Base-by-base conservation (phyloP, 2,113 vertebrate species). In the Octodon degus region DNA sequence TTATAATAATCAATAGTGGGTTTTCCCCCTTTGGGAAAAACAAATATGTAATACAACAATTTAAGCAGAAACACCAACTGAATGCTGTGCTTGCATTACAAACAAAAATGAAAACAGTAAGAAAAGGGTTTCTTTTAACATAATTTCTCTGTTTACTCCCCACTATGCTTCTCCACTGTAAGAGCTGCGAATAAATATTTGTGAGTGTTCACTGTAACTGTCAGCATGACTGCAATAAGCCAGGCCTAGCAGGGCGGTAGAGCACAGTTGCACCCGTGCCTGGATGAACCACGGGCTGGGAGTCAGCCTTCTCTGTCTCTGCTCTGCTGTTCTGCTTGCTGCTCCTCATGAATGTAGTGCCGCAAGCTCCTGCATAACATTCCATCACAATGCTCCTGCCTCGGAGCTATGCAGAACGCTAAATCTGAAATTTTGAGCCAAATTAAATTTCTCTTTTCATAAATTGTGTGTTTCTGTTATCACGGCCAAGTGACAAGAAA, bases 61-160 rank as follows among this genome's bases (percentile, higher is more conserved):
- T 53, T 84, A 88, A 93, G 50, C 55, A 87, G 55, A 95, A 86
- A 91, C 68, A 20, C 30, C 50, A 93, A 88, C 40, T 84, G 24
- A 55, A 79, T 47, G 83, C 50, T 79, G 74, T 20, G 24, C 70
- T 79, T 93, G 77, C 19, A 58, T 12, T 50, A 53, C 37, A 5
- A 89, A 53, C 27, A 89, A 74, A 94, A 84, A 85, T 16, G 89
- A 91, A 95, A 53, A 85, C 37, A 89, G 3, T 82, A 62, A 47
- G 40, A 40, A 88, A 10, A 60, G 9, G 4, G 62, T 58, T 87
- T 17, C 60, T 82, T 58, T 74, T 47, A 4, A 68, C 27, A n/a
- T n/a, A 90, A 81, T 2, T 76, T 22, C 7, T 43, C 32, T 65
- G 14, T 27, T 37, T 0, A n/a, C 22, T 74, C 10, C 14, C 20